Conservation (phyloP, 2,888 invertebrate genomes). For the Diplolepis rosae region DNA sequence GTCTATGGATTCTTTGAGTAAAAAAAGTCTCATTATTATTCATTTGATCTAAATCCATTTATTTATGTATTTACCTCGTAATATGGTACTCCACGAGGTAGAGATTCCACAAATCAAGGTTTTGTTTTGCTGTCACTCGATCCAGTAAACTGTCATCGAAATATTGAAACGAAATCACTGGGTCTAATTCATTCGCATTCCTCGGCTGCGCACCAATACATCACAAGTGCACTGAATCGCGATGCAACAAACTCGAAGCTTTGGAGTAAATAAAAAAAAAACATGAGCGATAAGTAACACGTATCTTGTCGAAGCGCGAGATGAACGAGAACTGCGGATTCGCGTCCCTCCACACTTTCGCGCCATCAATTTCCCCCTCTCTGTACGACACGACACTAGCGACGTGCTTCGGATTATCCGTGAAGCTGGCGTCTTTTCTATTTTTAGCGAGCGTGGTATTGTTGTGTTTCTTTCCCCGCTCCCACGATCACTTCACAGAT, state of each 20-base stretch:
- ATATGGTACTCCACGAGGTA: background rate
- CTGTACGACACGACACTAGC: constrained; percentile 35
- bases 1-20: background rate
- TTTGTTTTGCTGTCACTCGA: constrained; percentile 4
- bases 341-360: constrained; percentile 32
- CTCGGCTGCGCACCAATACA: background rate
- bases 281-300: constrained; percentile 25
- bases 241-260: background rate
- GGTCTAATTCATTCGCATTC: background rate
- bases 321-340: constrained; percentile 50
- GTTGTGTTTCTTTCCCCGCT: constrained; percentile 23
- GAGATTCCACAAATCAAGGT: background rate
- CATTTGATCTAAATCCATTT: background rate
- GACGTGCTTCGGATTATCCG: constrained; percentile 40
- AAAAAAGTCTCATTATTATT: background rate
- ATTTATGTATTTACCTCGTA: background rate
- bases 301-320: constrained; percentile 41
- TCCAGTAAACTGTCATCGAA: constrained; percentile 1
- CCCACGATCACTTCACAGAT: constrained; percentile 27
- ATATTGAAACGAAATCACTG: constrained; percentile 7
- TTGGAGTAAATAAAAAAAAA: constrained; percentile 25
- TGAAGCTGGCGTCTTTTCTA: constrained; percentile 29
- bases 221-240: background rate
- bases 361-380: constrained; percentile 19
- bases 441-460: constrained; percentile 17